phyloP scores from a whole-genome alignment of 2,888 invertebrate species.

The Hemaris fuciformis region DNA sequence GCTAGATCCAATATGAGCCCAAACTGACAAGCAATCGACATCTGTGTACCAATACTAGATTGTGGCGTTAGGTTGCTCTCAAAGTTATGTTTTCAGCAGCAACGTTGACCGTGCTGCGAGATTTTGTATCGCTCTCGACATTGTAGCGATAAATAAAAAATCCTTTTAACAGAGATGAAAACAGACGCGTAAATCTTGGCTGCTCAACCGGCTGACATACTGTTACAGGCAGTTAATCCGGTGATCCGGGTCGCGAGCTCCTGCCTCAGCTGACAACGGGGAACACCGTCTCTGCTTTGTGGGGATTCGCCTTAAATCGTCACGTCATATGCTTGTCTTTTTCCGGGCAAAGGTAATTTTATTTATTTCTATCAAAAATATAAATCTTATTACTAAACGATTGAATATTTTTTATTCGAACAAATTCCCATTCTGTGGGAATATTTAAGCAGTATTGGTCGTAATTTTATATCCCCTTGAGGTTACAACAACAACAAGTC shows the following conservation, averaged over 20 bases:
- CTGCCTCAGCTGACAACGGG: slow-evolving; percentile 58
- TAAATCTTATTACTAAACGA: not conserved
- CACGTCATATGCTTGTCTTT: slow-evolving; percentile 45
- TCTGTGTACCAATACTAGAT: slow-evolving; percentile 49
- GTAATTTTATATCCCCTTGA: not conserved
- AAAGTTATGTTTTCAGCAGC: not conserved
- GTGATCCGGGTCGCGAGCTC: slow-evolving; percentile 66
- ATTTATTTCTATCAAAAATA: not conserved
- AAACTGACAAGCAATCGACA: slow-evolving; percentile 53
- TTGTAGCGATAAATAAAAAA: slow-evolving; percentile 36
- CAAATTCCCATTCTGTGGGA: not conserved
- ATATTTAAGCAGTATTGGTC: not conserved
- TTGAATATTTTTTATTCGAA: not conserved
- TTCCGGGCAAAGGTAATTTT: not conserved
- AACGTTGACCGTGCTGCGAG: not conserved
- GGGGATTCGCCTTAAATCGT: slow-evolving; percentile 53
- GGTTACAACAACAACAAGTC: not conserved
- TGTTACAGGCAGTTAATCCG: slow-evolving; percentile 76
- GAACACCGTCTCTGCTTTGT: slow-evolving; percentile 51
- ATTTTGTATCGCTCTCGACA: slow-evolving; percentile 9
- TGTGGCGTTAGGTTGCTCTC: slow-evolving; percentile 30
- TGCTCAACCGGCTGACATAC: slow-evolving; percentile 65
- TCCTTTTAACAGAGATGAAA: slow-evolving; percentile 58
- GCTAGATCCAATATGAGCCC: slow-evolving; percentile 67
- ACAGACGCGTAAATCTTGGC: slow-evolving; percentile 69